Base-by-base conservation (phyloP, 2,888 invertebrate genomes). In the Sminthurides aquaticus region DNA sequence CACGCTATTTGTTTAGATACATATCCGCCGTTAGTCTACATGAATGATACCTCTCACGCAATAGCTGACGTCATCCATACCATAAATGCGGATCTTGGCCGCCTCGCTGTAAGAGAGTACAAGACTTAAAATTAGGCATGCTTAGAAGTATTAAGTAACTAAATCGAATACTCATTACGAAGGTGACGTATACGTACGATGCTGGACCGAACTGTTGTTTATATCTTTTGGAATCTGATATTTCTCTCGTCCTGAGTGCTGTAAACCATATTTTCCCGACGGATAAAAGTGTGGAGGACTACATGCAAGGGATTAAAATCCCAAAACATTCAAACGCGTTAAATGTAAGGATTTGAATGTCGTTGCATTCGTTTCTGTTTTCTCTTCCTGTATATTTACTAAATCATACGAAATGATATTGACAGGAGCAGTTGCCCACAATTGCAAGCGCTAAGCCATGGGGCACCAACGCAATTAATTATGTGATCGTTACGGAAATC, bases 131-230 rank as follows among this genome's bases (percentile, higher is more conserved):
- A 43, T 11, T 43, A 43, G 18, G 8, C 18, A 18, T 11, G 43
- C 18, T 11, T 11, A 43, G 8, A 18, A 43, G 43, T 43, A 18
- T 8, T 8, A 43, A 8, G 43, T 43, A 43, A 8, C 18, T 43
- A 18, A 43, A 43, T 43, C 11, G 18, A 11, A 11, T 43, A 11
- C 43, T 11, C 18, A 43, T 43, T 11, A 43, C 43, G 8, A 43
- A 86, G 86, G 84, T 92, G 5, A 94, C 95, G 0, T 99, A 99
- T 78, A 97, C 98, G 20, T 99, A 93, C 82, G 99, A 99, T 84
- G 99, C 99, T 62, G 99, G 99, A 3, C 91, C 97, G 58, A 99
- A 99, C 82, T 93, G 93, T 2, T 95, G 93, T 78, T 79, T 98
- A 0, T 96, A 90, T 79, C 79, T 94, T 20, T 79, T 90, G 58